These are phyloP conservation scores for Oreochromis mossambicus DNA, from an alignment of 2,797 vertebrate genomes.

Conservation along the genomic window DNA sequence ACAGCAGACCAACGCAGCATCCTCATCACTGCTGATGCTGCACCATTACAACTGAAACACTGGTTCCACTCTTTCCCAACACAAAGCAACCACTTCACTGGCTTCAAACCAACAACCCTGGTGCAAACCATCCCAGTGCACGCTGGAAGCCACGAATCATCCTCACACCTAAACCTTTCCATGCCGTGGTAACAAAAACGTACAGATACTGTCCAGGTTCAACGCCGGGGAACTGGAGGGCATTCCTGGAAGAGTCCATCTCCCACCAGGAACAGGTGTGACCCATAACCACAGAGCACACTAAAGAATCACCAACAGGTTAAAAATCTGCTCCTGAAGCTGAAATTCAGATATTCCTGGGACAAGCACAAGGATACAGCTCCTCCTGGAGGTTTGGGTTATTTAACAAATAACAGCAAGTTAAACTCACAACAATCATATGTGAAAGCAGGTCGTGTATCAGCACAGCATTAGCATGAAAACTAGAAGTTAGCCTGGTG, in stretches of 20 bases:
- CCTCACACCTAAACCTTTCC: background rate
- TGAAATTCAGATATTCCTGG: no score
- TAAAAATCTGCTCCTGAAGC: background rate
- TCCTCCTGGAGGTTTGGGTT: background rate
- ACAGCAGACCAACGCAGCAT: background rate
- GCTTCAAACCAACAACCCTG: background rate
- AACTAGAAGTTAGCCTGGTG: background rate
- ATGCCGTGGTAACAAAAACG: background rate
- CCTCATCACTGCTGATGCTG: background rate
- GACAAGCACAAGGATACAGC: background rate
- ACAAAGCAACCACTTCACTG: background rate
- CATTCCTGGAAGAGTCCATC: background rate
- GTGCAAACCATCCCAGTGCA: background rate
- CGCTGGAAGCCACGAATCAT: background rate
- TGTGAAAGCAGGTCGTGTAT: background rate
- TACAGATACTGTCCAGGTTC: background rate
- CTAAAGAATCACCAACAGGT: background rate
- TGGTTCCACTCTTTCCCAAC: background rate
- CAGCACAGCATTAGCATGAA: background rate
- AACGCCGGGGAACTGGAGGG: background rate
- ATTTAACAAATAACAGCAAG: background rate
- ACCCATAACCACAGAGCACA: background rate
- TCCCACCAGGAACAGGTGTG: background rate
- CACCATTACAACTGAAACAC: background rate
- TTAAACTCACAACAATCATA: background rate